Base-by-base conservation (phyloP, 1,140 invertebrate species). In the Leptinotarsa lineolata region DNA sequence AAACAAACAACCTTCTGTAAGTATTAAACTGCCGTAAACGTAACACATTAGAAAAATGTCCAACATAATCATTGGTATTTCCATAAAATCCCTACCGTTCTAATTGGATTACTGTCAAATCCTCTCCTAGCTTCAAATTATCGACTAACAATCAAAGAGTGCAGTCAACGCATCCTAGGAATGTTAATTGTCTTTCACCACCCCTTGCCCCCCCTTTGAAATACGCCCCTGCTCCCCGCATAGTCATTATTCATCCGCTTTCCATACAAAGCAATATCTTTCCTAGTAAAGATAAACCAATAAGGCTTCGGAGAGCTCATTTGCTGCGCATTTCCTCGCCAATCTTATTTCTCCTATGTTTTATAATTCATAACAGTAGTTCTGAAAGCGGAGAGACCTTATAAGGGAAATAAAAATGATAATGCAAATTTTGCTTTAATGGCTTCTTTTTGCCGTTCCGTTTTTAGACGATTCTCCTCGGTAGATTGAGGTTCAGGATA, bases 321-420 rank as follows among this genome's bases (percentile, higher is more conserved):
- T 54, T 54, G n/a, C 48, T 54, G 48, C 48, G 48, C 48, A 54
- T 54, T 54, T 15, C 48, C 48, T 54, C 48, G 48, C 15, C 48
- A 54, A 54, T 54, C 48, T 54, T 54, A 54, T 54, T 54, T 54
- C 48, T 54, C 48, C 48, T 15, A 54, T 54, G 48, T 54, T 54
- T 54, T 54, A 54, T 54, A 54, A 54, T 54, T 54, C 48, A 54
- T 54, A 54, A 54, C 48, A 54, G 48, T 54, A 54, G 48, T 54
- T 54, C 48, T 54, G 48, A 54, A 54, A 16, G 48, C 48, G 48
- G 48, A 54, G 48, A 54, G 15, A 13, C 48, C 48, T 54, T 54
- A 54, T 54, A 54, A 54, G 48, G 48, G n/a, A 54, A 18, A 54
- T 54, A 54, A 54, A 54, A 54, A 54, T 54, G 48, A 54, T 54